Conservation (phyloP, 1,140 invertebrate species). For the Tenebrio molitor region DNA sequence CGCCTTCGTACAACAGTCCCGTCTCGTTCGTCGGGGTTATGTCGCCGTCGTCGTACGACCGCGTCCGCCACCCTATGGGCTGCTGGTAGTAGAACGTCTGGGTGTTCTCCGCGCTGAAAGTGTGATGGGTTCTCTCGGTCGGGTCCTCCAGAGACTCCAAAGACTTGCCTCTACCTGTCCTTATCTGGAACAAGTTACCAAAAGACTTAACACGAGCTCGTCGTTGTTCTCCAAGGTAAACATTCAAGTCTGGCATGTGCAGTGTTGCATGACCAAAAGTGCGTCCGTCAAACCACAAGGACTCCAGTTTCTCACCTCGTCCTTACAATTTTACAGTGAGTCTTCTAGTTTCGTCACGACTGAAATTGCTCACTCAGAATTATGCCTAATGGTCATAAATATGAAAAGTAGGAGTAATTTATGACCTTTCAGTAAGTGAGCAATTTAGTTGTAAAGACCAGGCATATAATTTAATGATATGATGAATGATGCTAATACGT, state of each 20-base stretch:
- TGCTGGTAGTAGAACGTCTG: slow-evolving; percentile 70
- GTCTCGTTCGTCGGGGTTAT: slow-evolving; percentile 89
- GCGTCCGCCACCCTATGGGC: slow-evolving; percentile 76
- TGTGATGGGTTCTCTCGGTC: slow-evolving; percentile 74
- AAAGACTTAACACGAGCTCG: not conserved
- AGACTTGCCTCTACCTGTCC: slow-evolving; percentile 84
- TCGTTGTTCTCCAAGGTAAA: not conserved
- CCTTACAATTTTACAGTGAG: too few species aligned
- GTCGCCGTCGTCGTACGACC: slow-evolving; percentile 91
- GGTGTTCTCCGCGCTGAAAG: slow-evolving; percentile 72
- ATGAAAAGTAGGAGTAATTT: slow-evolving; percentile 17
- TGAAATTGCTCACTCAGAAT: too few species aligned
- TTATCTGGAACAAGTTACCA: slow-evolving; percentile 69
- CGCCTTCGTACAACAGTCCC: slow-evolving; percentile 73
- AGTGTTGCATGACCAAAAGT: too few species aligned
- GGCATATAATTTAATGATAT: slow-evolving; percentile 19
- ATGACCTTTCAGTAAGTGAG: slow-evolving; percentile 14
- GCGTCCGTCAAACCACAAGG: too few species aligned
- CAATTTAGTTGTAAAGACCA: slow-evolving; percentile 9
- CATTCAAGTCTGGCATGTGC: slow-evolving; percentile 17
- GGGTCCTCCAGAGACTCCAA: slow-evolving; percentile 84
- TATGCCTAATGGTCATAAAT: too few species aligned
- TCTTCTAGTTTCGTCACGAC: too few species aligned
- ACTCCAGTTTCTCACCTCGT: too few species aligned
- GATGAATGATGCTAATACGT: slow-evolving; percentile 3